These are phyloP conservation scores for Cricetomys ansorgei DNA, from an alignment of 2,113 vertebrate species.

Conservation along the genomic window DNA sequence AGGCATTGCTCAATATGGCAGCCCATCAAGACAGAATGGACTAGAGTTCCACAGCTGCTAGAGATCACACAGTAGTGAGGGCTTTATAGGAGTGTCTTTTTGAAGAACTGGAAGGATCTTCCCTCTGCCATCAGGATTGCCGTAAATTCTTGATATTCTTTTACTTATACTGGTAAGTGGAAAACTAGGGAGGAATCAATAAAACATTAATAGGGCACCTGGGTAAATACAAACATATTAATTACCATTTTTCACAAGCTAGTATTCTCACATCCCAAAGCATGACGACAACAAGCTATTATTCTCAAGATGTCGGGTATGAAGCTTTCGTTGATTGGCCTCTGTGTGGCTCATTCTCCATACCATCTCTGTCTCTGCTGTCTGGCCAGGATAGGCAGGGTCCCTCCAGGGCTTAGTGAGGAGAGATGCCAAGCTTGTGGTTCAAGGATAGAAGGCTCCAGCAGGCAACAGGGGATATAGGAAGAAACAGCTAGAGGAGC, in stretches of 20 bases:
- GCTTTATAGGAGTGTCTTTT: background rate
- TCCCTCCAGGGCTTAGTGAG: background rate
- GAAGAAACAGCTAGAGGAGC: background rate
- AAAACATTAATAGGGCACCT: background rate
- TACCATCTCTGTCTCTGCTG: background rate
- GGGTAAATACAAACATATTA: background rate
- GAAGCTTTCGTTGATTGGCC: background rate
- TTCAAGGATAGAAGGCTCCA: rapidly evolving
- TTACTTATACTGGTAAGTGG: background rate
- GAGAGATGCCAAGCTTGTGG: background rate
- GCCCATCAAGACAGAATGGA: background rate
- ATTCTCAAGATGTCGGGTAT: background rate
- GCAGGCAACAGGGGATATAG: background rate
- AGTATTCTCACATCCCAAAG: background rate
- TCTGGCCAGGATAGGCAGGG: background rate
- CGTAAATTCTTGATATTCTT: background rate
- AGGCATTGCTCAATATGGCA: background rate
- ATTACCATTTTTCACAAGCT: background rate
- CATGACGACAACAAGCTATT: background rate
- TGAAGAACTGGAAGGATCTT: background rate
- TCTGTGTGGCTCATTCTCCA: background rate
- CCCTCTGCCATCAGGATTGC: background rate
- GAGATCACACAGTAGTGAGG: rapidly evolving
- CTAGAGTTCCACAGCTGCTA: background rate
- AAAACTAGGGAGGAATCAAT: background rate